Base-by-base conservation (phyloP, 2,797 vertebrate genomes). In the Margarornis squamiger region DNA sequence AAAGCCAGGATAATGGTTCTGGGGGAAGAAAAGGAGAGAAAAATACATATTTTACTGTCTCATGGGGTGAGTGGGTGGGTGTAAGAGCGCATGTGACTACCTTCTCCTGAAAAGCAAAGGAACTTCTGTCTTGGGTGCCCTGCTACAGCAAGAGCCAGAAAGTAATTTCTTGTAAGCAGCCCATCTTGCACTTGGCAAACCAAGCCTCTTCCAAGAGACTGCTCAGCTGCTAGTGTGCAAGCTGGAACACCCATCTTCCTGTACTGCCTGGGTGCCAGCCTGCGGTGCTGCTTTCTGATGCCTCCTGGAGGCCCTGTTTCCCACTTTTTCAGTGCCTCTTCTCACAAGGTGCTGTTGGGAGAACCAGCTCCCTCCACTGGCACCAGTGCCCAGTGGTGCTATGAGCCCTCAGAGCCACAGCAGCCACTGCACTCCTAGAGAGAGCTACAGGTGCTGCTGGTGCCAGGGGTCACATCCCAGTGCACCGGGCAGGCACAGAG, bases 401-500 rank as follows among this genome's bases (percentile, higher is more conserved):
- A 9, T 10, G 32, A 81, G 24, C 20, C 27, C 48, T 29, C 38
- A 26, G 23, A 66, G 54, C 38, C 3, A 0, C 63, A 58, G 83
- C 4, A 2, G 52, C 22, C 36, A 14, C 59, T 3, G 1, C 27
- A 9, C 14, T 54, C 23, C 17, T 63, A 18, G 14, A n/a, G 43
- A 71, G 32, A 52, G 8, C 8, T 58, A 41, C 71, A 20, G 18
- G 8, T 36, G 19, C 14, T 80, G 29, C 32, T 70, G 27, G 29
- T 54, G 18, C 45, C 66, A 20, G 3, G 0, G 46, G 20, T 29
- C 18, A 14, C 21, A 20, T 41, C 26, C n/a, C 68, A 32, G 41
- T 14, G 43, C 30, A 46, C 7, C 0, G 0, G n/a, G 57, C 18
- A 58, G 48, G 26, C 20, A 51, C 0, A 0, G 5, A 41, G 9